These are phyloP conservation scores for Probaryconus sp. DNA, from an alignment of 1,140 invertebrate species.

Conservation along the genomic window DNA sequence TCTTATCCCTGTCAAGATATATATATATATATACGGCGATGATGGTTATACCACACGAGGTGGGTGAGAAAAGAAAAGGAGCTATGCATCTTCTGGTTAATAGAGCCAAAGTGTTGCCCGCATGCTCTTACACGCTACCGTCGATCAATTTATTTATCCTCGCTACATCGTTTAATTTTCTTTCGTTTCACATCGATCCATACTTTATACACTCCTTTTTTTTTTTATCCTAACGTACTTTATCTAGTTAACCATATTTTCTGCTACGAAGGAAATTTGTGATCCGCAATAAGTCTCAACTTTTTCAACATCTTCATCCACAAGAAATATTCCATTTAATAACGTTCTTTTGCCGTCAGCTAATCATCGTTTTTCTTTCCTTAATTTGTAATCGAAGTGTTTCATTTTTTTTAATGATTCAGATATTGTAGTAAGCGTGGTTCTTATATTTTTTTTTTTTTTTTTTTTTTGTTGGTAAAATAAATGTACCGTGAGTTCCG, in stretches of 20 bases:
- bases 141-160: constrained; percentile 67
- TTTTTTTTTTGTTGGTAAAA: no score
- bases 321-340: no score
- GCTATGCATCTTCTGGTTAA: constrained; percentile 62
- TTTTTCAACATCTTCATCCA: no score
- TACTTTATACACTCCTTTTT: neutral
- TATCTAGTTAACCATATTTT: constrained; percentile 57
- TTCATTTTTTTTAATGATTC: no score
- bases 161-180: constrained; percentile 16
- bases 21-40: constrained; percentile 25
- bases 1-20: constrained; percentile 47
- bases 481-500: no score
- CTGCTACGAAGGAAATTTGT: no score
- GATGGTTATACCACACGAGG: constrained; percentile 12
- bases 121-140: constrained; percentile 57
- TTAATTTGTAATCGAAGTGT: no score
- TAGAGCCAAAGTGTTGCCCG: constrained; percentile 63
- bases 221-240: constrained; percentile 49
- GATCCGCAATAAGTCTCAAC: no score
- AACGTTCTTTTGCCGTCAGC: no score
- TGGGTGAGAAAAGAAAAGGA: constrained; percentile 39
- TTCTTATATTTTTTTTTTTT: no score
- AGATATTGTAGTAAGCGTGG: no score
- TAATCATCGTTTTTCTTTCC: no score
- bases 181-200: neutral